phyloP scores from a whole-genome alignment of 1,140 invertebrate genomes.

The Aethina tumida region DNA sequence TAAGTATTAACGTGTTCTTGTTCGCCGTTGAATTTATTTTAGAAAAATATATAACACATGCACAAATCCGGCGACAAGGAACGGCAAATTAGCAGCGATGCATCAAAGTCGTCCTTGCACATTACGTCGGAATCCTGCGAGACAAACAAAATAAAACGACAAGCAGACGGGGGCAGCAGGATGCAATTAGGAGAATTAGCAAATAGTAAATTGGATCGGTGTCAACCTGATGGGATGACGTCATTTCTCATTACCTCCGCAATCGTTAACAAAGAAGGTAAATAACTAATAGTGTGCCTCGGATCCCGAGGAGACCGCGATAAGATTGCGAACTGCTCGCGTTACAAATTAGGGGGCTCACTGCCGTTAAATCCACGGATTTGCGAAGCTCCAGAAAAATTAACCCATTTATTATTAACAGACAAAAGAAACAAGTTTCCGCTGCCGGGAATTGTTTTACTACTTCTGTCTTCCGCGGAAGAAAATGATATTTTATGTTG shows the following conservation, averaged over 20 bases:
- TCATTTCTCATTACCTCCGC: constrained; percentile 17
- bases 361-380: constrained; percentile 24
- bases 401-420: constrained; percentile 33
- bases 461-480: constrained; percentile 16
- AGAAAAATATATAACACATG: no score
- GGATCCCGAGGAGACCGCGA: constrained; percentile 17
- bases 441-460: constrained; percentile 26
- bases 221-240: constrained; percentile 15
- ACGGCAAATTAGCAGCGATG: constrained; percentile 10
- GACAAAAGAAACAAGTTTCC: constrained; percentile 24
- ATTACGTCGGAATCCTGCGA: neutral
- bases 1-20: no score
- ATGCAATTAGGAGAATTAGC: no score
- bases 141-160: neutral
- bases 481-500: constrained; percentile 25
- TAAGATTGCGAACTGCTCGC: constrained; percentile 27
- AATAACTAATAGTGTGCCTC: constrained; percentile 21
- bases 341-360: constrained; percentile 29
- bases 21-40: no score
- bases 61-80: constrained; percentile 18
- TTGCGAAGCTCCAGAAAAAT: constrained; percentile 30
- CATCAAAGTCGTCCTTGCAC: neutral
- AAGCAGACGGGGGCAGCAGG: neutral
- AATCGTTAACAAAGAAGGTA: constrained; percentile 22
- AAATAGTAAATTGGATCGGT: constrained; percentile 19